These are phyloP conservation scores for Menura novaehollandiae DNA, from an alignment of 2,113 vertebrate genomes.

Conservation along the genomic window DNA sequence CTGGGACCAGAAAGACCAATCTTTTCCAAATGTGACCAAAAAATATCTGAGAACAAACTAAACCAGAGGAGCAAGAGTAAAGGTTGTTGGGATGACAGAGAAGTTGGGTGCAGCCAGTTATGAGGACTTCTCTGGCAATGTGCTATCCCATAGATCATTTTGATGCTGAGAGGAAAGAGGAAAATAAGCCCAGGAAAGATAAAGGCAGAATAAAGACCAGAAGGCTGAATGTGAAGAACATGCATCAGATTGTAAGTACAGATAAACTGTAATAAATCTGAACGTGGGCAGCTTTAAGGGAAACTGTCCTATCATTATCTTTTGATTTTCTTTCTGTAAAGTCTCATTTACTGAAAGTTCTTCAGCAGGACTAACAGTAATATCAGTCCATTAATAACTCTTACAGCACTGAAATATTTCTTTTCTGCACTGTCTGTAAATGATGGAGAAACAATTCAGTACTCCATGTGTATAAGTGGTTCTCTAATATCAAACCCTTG, in stretches of 20 bases:
- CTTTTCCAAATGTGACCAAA: slow-evolving; percentile 46
- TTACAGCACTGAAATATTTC: neutral
- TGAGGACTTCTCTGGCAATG: neutral
- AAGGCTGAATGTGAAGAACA: neutral
- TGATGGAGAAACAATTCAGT: neutral
- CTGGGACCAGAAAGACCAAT: neutral
- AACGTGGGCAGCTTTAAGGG: neutral
- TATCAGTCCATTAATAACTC: neutral
- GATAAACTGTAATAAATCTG: neutral
- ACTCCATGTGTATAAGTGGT: neutral
- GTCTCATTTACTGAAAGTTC: neutral
- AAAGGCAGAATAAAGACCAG: neutral
- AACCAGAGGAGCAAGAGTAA: neutral
- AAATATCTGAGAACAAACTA: slow-evolving; percentile 6
- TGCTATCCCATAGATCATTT: neutral
- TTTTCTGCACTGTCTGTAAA: neutral
- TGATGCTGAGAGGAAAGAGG: neutral
- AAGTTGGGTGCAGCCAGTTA: neutral
- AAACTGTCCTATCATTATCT: neutral
- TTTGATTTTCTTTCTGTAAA: neutral
- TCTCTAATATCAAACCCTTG: neutral
- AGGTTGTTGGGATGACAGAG: neutral
- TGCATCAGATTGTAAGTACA: neutral
- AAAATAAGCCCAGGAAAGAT: neutral
- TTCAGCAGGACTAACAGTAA: neutral